These are phyloP conservation scores for Octodon degus DNA, from an alignment of 2,113 vertebrate genomes.

Conservation along the genomic window DNA sequence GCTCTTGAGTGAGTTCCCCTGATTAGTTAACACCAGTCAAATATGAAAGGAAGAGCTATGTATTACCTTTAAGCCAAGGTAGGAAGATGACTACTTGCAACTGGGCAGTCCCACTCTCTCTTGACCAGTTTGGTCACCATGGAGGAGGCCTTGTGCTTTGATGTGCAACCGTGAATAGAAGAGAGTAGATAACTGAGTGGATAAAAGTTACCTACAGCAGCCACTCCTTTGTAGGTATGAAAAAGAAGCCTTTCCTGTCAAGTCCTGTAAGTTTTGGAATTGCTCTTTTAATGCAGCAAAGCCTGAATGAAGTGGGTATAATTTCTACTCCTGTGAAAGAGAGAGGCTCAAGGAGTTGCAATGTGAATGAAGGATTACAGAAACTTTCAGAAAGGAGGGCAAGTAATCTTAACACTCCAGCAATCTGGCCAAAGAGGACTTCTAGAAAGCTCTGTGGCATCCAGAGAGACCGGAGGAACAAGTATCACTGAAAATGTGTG, in stretches of 20 bases:
- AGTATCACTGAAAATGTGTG: background rate
- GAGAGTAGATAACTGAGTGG: no score
- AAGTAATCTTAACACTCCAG: background rate
- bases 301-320: no score
- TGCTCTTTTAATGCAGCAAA: background rate
- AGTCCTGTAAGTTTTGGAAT: background rate
- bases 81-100: background rate
- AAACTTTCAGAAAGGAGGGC: background rate
- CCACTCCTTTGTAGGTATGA: background rate
- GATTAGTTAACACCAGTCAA: background rate
- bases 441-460: background rate
- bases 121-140: no score
- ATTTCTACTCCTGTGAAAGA: background rate
- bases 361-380: rapidly evolving
- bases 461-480: background rate
- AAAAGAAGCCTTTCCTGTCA: rapidly evolving
- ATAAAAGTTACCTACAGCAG: no score
- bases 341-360: background rate
- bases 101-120: no score
- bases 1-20: background rate
- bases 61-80: no score
- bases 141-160: background rate
- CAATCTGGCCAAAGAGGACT: rapidly evolving
- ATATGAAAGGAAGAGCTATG: no score
- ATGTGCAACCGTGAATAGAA: background rate